A percentile compares a stretch with the other conserved stretches of the same genome.
Conservation (phyloP, 2,797 vertebrate species). For the Oryzias sinensis region DNA sequence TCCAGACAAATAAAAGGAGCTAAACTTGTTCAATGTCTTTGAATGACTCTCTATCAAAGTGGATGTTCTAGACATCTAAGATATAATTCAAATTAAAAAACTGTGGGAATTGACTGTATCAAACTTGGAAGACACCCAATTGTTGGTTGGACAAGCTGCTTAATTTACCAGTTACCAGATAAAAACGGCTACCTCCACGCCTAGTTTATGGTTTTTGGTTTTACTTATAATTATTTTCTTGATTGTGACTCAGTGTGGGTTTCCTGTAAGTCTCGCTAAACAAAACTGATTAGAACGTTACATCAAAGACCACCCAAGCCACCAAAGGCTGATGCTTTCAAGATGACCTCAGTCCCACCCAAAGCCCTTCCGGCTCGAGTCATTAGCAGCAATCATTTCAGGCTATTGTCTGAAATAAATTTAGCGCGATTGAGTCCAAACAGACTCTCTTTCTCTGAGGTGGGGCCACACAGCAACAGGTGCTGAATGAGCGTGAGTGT, state of each 20-base stretch:
- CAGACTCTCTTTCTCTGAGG: conserved; percentile 43
- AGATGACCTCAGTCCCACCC: not conserved
- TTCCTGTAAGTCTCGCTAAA: not conserved
- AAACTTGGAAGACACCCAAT: no score
- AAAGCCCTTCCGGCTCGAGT: not conserved
- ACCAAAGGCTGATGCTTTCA: not conserved
- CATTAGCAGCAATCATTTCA: conserved; percentile 21
- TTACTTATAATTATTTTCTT: not conserved
- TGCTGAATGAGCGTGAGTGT: conserved; percentile 27
- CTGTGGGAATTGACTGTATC: no score
- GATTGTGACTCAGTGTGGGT: not conserved
- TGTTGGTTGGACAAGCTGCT: no score
- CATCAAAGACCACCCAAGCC: not conserved
- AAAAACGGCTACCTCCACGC: no score
- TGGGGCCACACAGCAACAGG: conserved; percentile 61
- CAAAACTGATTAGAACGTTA: not conserved
- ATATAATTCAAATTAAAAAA: no score
- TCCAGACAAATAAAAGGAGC: no score
- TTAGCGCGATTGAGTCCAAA: conserved; percentile 39
- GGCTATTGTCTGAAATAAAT: conserved; percentile 44
- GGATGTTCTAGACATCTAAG: no score
- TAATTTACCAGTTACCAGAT: no score
- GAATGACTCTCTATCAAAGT: no score
- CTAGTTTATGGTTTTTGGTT: not conserved
- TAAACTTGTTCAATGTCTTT: no score